phyloP scores from a whole-genome alignment of 2,888 invertebrate genomes.

The Heliconius cydno region DNA sequence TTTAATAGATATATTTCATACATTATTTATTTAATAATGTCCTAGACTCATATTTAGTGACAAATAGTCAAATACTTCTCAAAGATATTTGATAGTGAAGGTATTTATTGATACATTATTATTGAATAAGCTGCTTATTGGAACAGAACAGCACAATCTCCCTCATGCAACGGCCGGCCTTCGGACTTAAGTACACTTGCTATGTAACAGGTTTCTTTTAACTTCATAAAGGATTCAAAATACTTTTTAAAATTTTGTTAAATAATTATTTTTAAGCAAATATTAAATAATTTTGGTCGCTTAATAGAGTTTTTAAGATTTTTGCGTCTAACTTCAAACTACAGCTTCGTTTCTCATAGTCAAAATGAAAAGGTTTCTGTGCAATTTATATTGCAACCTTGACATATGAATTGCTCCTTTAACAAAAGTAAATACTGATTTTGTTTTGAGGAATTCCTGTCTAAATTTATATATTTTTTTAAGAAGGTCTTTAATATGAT shows the following conservation, averaged over 20 bases:
- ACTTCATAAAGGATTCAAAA: slow-evolving; percentile 1
- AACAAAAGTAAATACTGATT: not conserved
- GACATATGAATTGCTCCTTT: not conserved
- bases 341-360: not conserved
- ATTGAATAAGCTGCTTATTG: slow-evolving; percentile 45
- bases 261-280: too few relatives aligned
- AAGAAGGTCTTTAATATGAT: not conserved
- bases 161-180: slow-evolving; percentile 51
- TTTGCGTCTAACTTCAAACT: too few relatives aligned
- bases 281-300: too few relatives aligned
- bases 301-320: too few relatives aligned
- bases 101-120: slow-evolving; percentile 35
- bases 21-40: not conserved
- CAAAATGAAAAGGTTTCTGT: not conserved
- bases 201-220: slow-evolving; percentile 38
- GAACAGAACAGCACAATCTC: slow-evolving; percentile 49
- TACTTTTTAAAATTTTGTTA: not conserved
- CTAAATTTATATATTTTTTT: not conserved
- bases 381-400: not conserved
- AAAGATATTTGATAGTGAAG: slow-evolving; percentile 26
- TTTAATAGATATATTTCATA: too few relatives aligned
- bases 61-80: slow-evolving; percentile 18
- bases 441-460: not conserved
- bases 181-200: slow-evolving; percentile 43
- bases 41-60: slow-evolving; percentile 18